phyloP scores from a whole-genome alignment of 1,140 invertebrate genomes.

The Pomacea maculata region DNA sequence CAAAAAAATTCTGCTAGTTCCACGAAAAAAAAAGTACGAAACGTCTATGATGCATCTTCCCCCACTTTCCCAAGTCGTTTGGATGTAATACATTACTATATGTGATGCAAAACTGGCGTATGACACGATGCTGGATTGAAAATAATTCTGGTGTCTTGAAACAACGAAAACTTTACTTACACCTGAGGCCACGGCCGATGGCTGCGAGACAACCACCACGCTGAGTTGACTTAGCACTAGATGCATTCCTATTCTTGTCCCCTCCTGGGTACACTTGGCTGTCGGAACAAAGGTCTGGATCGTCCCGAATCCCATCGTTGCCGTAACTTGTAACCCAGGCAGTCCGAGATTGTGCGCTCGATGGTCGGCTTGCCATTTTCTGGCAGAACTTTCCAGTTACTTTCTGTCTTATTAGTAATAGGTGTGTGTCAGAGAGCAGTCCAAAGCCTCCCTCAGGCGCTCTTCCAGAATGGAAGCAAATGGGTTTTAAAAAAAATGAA shows the following conservation, averaged over 20 bases:
- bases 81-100: too few relatives aligned
- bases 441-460: too few relatives aligned
- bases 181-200: constrained; percentile 51
- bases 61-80: too few relatives aligned
- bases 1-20: too few relatives aligned
- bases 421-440: too few relatives aligned
- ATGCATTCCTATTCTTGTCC: constrained; percentile 21
- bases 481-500: too few relatives aligned
- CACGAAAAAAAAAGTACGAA: too few relatives aligned
- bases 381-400: neutral
- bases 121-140: too few relatives aligned
- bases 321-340: constrained; percentile 50
- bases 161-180: constrained; percentile 46
- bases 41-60: too few relatives aligned
- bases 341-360: constrained; percentile 52
- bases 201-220: constrained; percentile 35
- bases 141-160: neutral
- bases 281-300: constrained; percentile 40
- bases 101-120: too few relatives aligned
- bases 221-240: neutral
- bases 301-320: constrained; percentile 42
- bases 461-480: too few relatives aligned
- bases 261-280: constrained; percentile 45
- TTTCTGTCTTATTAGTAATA: neutral
- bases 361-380: constrained; percentile 36